Evolutionary conservation across 2,113 vertebrate genomes (phyloP).

Genomic region (Urocynchramus pylzowi): DNA sequence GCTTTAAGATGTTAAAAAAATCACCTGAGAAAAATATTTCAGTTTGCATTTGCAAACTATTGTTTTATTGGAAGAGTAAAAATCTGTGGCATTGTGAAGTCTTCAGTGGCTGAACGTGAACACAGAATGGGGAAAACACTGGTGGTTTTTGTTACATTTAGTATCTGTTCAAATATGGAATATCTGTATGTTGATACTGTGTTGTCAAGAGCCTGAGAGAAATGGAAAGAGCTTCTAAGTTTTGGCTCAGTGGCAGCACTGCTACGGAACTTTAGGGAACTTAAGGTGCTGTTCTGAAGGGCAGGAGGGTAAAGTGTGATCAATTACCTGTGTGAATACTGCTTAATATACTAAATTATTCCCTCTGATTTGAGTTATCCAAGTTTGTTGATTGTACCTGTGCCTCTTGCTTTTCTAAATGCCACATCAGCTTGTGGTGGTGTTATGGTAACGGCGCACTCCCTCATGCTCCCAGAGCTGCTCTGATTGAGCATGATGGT

Average conservation of each 20-base stretch:
- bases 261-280: background rate
- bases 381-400: background rate
- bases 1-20: background rate
- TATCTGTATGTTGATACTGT: background rate
- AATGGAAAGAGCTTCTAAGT: background rate
- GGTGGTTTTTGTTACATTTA: background rate
- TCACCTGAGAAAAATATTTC: background rate
- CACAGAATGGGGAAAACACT: background rate
- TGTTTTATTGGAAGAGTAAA: background rate
- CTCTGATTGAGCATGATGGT: background rate
- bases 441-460: background rate
- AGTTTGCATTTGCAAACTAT: background rate
- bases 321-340: background rate
- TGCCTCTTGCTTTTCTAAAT: background rate
- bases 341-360: background rate
- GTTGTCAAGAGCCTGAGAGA: background rate
- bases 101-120: background rate
- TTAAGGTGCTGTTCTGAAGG: background rate
- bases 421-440: accelerated
- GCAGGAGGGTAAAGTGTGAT: accelerated
- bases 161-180: background rate
- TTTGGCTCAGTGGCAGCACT: background rate
- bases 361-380: background rate
- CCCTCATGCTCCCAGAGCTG: background rate
- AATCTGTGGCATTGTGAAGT: background rate